Base-by-base conservation (phyloP, 2,797 vertebrate genomes). In the Corythornis leucogaster region DNA sequence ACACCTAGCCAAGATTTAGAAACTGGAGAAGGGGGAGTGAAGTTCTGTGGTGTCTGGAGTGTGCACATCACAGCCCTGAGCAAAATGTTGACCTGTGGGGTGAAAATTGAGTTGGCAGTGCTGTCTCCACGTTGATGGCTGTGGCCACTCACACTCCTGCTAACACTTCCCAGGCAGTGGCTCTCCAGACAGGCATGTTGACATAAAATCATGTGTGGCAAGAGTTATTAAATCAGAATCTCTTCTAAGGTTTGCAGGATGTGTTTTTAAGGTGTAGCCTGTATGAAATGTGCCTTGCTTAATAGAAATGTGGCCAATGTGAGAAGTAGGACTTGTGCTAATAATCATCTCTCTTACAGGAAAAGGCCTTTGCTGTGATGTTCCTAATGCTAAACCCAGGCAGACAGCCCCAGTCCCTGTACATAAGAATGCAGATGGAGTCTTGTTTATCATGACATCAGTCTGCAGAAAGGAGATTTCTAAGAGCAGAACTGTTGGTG, bases 391-490 rank as follows among this genome's bases (percentile, higher is more conserved):
- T 66, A 87, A 90, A 85, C 73, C 14, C 84, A 76, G 84, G n/a
- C 90, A 94, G 90, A 73, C 76, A 90, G 53, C 81, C 69, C 69
- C 58, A 55, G 86, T 75, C 33, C 21, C 75, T 8, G 31, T 80
- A 59, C 0, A 1, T 92, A 66, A 75, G 93, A 87, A 40, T 35
- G 51, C 66, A 92, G 89, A 90, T 4, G 66, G 79, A 83, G 64
- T 83, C 92, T 93, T 58, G 61, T 84, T 93, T 94, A 87, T 96
- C 66, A 4, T 92, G 64, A 62, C 88, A 93, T 92, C 90, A 89
- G 92, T 85, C 90, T 94, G 76, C 87, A 62, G 33, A 92, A 87
- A 88, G 64, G 84, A 92, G 71, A 82, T 94, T 53, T 73, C 31
- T 30, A 85, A 64, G 64, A 95, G 85, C 80, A 80, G 86, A 90